Conservation (phyloP, 1,140 invertebrate species). For the Plectrocnemia conspersa region DNA sequence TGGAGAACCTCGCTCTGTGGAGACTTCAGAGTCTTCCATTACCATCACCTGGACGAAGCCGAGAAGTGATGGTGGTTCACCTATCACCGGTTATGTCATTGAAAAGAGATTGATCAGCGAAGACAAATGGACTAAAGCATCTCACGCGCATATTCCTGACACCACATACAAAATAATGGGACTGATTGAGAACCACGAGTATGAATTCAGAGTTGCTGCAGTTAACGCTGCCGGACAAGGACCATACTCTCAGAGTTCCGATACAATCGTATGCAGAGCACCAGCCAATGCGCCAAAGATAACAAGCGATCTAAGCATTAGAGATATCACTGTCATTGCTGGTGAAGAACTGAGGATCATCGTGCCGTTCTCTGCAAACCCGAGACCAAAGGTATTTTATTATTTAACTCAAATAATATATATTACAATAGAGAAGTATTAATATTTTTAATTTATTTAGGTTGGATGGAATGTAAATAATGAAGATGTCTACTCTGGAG, state of each 20-base stretch:
- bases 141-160: slow-evolving; percentile 76
- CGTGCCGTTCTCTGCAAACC: slow-evolving; percentile 87
- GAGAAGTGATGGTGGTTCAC: slow-evolving; percentile 86
- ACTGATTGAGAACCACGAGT: slow-evolving; percentile 91
- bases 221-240: slow-evolving; percentile 95
- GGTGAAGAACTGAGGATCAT: slow-evolving; percentile 94
- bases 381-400: slow-evolving; percentile 70
- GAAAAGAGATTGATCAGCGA: slow-evolving; percentile 87
- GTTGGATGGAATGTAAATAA: slow-evolving; percentile 83
- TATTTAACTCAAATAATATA: not conserved
- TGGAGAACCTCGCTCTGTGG: slow-evolving; percentile 77
- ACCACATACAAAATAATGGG: slow-evolving; percentile 77
- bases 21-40: slow-evolving; percentile 89
- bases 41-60: slow-evolving; percentile 92
- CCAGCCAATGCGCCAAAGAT: slow-evolving; percentile 88
- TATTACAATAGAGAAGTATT: no score
- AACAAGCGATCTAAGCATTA: slow-evolving; percentile 84
- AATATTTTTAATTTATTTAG: slow-evolving; percentile 31
- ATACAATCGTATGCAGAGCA: slow-evolving; percentile 81
- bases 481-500: slow-evolving; percentile 73
- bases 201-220: slow-evolving; percentile 95
- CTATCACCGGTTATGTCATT: slow-evolving; percentile 86
- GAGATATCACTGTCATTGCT: slow-evolving; percentile 92
- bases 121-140: slow-evolving; percentile 87
- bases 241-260: slow-evolving; percentile 84